Base-by-base conservation (phyloP, 1,140 invertebrate species). In the Helicorthomorpha holstii region DNA sequence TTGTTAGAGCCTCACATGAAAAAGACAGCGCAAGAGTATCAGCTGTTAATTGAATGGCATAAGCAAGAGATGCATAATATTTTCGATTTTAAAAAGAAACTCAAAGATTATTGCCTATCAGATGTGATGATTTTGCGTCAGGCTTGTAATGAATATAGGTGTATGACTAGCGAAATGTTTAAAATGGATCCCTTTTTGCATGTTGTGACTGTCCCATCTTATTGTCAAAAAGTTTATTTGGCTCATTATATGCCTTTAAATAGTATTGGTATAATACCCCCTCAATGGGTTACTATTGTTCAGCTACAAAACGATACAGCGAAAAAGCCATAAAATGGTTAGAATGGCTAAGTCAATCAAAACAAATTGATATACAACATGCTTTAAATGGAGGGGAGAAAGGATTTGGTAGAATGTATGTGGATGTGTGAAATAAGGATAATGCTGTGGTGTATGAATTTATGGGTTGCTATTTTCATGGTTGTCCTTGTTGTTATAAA, bases 391-490 rank as follows among this genome's bases (percentile, higher is more conserved):
- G 27, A 12, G 1, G 16, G 1, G 52, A 48, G 23, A 44, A 42
- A 10, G 2, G 22, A 26, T 22, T 54, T 44, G 26, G 24, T 41
- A 25, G 41, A 3, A 27, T 52, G n/a, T 45, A 26, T 45, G 27
- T 54, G 25, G 53, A 54, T 16, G 27, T 2, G 7, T 25, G 58
- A 54, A 7, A n/a, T 25, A 21, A 42, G 19, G 48, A 21, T 34
- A n/a, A 14, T n/a, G 27, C 14, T 34, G n/a, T n/a, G n/a, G 27
- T 52, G 48, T 52, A 19, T 38, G 57, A 62, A 49, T 62, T 57
- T 43, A 42, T 55, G 27, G 55, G 58, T 12, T 60, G 59, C 54
- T 27, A 56, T 10, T 62, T 50, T 48, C 58, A 61, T 26, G 60
- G 59, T 3, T 60, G 60, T 55, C 48, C 34, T 2, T 21, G 24